Base-by-base conservation (phyloP, 2,113 vertebrate genomes). In the Chitala chitala region DNA sequence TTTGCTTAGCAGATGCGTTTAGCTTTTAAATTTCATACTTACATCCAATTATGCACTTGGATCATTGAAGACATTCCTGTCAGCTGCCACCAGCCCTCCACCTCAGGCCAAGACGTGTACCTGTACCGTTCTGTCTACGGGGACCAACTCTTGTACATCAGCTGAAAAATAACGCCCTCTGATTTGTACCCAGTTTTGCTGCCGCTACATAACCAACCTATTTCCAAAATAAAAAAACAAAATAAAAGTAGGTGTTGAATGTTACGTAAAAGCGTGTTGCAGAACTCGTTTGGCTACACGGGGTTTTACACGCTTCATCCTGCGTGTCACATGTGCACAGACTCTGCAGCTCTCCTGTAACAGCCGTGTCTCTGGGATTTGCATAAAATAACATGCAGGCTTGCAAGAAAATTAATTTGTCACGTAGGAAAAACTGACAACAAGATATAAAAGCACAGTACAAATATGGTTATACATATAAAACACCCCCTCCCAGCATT, bases 371-470 rank as follows among this genome's bases (percentile, higher is more conserved):
- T 42, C 55, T 55, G 24, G 24, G 36, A 75, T 75, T 69, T 68
- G 73, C 53, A 75, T 71, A 63, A 69, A 20, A 61, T 71, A 48
- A 76, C 56, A 69, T 17, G 26, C 51, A 59, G 22, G 55, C 55
- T 42, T 63, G 56, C 56, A 33, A 42, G 53, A 48, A 56, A 69
- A 75, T 70, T 9, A 75, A 70, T 63, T 20, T 71, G 46, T 51
- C 66, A 46, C 29, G 36, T 58, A 71, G 42, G 56, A 51, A 70
- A 73, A 50, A 75, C 31, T 61, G 44, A 73, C 29, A 20, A 59
- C 29, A n/a, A 22, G 71, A 36, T 31, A 72, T 26, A 59, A 50
- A 73, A 73, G 55, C 46, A 44, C 10, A 26, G 64, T 42, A 48
- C 40, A 29, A 22, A 26, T 22, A 48, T 12, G 42, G 64, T 24